Evolutionary conservation across 2,113 vertebrate species (phyloP).

Genomic region (Laticauda laticaudata): DNA sequence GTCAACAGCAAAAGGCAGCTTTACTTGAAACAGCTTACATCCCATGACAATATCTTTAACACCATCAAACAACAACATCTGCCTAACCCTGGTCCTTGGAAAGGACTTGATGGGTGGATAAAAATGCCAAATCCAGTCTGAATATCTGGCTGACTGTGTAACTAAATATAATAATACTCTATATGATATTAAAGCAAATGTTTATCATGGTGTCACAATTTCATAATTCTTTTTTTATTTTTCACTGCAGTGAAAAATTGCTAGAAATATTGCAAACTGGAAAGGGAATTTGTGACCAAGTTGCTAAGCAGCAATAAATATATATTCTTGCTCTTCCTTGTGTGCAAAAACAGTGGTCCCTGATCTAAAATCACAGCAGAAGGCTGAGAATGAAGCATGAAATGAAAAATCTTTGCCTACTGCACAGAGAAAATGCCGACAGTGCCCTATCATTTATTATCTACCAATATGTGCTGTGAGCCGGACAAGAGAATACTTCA

Average conservation of each 20-base stretch:
- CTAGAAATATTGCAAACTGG: background rate
- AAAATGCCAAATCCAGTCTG: background rate
- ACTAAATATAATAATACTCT: background rate
- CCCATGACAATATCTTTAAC: background rate
- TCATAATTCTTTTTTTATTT: background rate
- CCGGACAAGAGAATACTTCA: constrained; percentile 8
- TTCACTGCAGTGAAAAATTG: background rate
- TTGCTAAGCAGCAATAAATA: constrained; percentile 35
- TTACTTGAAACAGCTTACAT: background rate
- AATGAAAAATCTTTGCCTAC: constrained; percentile 47
- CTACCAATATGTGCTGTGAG: background rate
- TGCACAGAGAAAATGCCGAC: constrained; percentile 12
- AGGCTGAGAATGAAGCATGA: constrained; percentile 52
- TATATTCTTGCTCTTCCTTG: constrained; percentile 25
- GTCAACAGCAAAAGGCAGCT: background rate
- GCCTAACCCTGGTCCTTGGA: background rate
- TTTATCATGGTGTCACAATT: background rate
- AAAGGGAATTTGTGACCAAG: background rate
- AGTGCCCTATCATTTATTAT: constrained; percentile 28
- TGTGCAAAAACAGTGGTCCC: constrained; percentile 1
- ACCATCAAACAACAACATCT: background rate
- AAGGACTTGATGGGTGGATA: background rate
- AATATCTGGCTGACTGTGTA: background rate
- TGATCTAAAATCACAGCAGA: constrained; percentile 38
- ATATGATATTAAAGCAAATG: background rate